phyloP scores from a whole-genome alignment of 2,797 vertebrate species.

The Rhadinocentrus ornatus region DNA sequence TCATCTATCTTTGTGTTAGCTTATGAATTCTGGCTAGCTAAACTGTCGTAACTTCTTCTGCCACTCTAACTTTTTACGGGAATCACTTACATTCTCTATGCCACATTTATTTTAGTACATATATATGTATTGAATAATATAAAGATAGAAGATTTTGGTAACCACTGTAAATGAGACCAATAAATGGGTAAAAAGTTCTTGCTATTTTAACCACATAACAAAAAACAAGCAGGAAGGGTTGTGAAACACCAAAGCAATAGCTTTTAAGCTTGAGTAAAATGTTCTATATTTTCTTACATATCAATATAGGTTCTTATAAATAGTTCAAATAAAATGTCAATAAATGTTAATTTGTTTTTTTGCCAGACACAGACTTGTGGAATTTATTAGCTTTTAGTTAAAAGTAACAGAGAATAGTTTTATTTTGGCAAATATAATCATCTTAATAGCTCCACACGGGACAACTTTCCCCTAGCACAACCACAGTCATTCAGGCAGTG shows the following conservation, averaged over 20 bases:
- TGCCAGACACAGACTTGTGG: background rate
- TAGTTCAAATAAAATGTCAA: background rate
- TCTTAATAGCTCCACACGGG: background rate
- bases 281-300: conserved; percentile 2
- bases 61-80: background rate
- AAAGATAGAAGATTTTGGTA: background rate
- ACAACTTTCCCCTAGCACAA: conserved; percentile 3
- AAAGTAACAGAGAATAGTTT: background rate
- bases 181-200: background rate
- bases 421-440: background rate
- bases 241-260: background rate
- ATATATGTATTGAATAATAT: background rate
- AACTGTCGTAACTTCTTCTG: background rate
- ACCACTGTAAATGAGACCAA: background rate
- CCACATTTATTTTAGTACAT: background rate
- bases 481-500: conserved; percentile 38
- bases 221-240: background rate
- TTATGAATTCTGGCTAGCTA: background rate
- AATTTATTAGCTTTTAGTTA: background rate
- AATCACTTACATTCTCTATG: background rate
- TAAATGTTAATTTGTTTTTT: background rate
- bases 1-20: background rate
- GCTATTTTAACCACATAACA: background rate
- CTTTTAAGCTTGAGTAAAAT: background rate
- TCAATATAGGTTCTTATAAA: conserved; percentile 12